These are phyloP conservation scores for Hippocampus kuda DNA, from an alignment of 2,797 vertebrate genomes.

Conservation along the genomic window DNA sequence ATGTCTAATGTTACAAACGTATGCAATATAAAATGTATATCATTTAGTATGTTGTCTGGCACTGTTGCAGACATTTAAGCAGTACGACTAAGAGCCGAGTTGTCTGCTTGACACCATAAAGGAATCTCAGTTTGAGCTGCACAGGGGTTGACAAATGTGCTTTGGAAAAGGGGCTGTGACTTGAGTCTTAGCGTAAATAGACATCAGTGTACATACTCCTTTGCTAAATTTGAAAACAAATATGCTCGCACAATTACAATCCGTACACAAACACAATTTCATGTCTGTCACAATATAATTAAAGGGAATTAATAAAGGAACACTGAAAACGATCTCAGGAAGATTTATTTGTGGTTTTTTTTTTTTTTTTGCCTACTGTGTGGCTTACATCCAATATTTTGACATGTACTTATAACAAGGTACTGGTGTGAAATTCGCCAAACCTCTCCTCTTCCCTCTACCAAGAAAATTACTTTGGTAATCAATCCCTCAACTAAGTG, in stretches of 20 bases:
- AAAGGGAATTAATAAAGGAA: not conserved
- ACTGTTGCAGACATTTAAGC: too few relatives aligned
- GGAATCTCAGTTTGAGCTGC: not conserved
- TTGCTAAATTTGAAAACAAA: not conserved
- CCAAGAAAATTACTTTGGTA: not conserved
- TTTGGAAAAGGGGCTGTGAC: not conserved
- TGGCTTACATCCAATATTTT: not conserved
- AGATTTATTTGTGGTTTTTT: not conserved
- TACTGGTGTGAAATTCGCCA: not conserved
- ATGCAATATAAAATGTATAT: too few relatives aligned
- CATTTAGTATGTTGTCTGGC: too few relatives aligned
- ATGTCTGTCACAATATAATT: not conserved
- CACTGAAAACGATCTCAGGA: not conserved
- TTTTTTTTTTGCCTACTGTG: not conserved
- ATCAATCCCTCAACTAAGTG: not conserved
- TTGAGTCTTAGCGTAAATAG: not conserved
- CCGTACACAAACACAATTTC: not conserved
- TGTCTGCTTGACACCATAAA: not conserved
- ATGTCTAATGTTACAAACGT: too few relatives aligned
- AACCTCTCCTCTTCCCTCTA: not conserved
- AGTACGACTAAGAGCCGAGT: too few relatives aligned
- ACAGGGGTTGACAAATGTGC: not conserved
- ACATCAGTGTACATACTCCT: not conserved
- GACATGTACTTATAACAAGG: not conserved
- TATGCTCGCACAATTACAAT: not conserved